Evolutionary conservation across 53 echinoderm and acorn worm genomes (phyloP).

Genomic region (Patiria pectinifera): DNA sequence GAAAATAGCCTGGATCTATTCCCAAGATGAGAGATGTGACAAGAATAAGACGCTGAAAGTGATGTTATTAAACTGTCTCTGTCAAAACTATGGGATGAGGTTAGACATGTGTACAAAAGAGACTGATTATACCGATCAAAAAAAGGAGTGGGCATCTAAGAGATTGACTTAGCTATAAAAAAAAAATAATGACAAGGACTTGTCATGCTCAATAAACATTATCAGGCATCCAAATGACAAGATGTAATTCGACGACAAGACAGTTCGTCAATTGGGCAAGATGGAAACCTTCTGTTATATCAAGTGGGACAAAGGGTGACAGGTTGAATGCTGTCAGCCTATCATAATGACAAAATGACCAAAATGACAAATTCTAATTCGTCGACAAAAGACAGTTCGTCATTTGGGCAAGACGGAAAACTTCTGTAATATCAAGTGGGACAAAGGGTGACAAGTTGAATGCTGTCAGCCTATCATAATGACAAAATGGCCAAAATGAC

Average conservation of each 20-base stretch:
- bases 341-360: too few species aligned
- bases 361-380: too few species aligned
- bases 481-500: too few species aligned
- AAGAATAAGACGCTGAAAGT: background rate
- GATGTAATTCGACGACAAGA: background rate
- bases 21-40: constrained; percentile 2
- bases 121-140: background rate
- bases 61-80: constrained; percentile 10
- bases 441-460: too few species aligned
- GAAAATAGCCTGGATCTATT: constrained; percentile 14
- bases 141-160: background rate
- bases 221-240: background rate
- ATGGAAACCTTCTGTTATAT: too few species aligned
- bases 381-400: too few species aligned
- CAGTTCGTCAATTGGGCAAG: too few species aligned
- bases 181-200: background rate
- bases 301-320: too few species aligned
- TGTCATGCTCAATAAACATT: background rate
- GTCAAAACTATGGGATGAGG: background rate
- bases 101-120: background rate
- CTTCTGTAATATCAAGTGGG: too few species aligned
- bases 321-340: too few species aligned
- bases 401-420: too few species aligned
- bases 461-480: too few species aligned
- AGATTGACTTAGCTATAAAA: background rate